These are phyloP conservation scores for Sarcophaga bullata DNA, from an alignment of 1,140 invertebrate species.

Conservation along the genomic window DNA sequence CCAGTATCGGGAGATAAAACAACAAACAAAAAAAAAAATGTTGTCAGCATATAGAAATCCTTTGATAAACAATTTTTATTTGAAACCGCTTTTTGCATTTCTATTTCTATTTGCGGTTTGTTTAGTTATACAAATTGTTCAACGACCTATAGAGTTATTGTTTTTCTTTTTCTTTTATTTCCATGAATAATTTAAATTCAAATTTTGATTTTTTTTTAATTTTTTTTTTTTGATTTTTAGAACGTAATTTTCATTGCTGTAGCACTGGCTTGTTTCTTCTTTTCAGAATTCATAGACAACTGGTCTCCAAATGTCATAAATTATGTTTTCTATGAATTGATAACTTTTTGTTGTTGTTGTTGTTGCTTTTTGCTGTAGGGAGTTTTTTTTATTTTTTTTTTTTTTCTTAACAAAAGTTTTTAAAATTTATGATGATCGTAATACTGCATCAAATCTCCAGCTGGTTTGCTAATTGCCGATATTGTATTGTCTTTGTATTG, in stretches of 20 bases:
- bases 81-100: too few species aligned
- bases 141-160: background rate
- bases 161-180: too few species aligned
- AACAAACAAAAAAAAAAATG: background rate
- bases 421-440: background rate
- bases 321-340: constrained; percentile 2
- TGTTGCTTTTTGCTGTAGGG: too few species aligned
- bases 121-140: background rate
- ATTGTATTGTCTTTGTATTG: too few species aligned
- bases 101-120: background rate
- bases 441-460: background rate
- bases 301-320: constrained; percentile 6
- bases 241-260: too few species aligned
- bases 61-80: background rate
- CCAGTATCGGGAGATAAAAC: background rate
- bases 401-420: background rate
- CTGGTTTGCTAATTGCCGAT: constrained; percentile 2
- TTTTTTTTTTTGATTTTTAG: too few species aligned
- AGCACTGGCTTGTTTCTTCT: too few species aligned
- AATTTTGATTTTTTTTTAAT: too few species aligned
- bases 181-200: too few species aligned
- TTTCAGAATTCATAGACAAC: background rate
- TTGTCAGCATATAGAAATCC: background rate
- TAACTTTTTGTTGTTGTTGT: background rate
- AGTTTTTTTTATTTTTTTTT: background rate